Evolutionary conservation across 2,888 invertebrate species (phyloP), one percentile per base, ranked within the genome.

Genomic region (Diogma glabrata): DNA sequence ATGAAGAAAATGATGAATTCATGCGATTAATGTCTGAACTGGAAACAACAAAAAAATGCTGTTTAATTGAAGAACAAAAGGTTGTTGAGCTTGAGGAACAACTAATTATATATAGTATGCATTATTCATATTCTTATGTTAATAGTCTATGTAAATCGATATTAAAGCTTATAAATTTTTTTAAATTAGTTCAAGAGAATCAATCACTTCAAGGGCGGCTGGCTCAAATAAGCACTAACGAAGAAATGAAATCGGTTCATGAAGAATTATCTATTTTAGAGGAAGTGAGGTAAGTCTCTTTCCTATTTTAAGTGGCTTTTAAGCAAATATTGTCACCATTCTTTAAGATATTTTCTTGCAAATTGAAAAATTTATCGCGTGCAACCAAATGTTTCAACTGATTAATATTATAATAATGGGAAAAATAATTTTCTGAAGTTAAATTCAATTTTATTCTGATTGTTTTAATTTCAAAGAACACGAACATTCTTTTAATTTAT

Each of bases 211-310:
- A 69, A 58, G 61, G 61, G 52, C 67, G 67, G 40, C 57, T 68
- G 53, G 66, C 62, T 54, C 66, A 69, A 60, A 63, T 59, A 7
- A 65, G 63, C 60, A 76, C 77, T 63, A 85, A 84, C 49, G 82
- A 85, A 58, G 85, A 87, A 62, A 82, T 87, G 65, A 87, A 85
- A 66, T 84, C 81, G 50, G 79, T 86, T 70, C 87, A 89, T 59
- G 88, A 89, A 61, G 89, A 89, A 67, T 79, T 89, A 61, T 82
- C 80, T 51, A 83, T 86, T 57, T 75, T 88, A 59, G 88, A 89
- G 65, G 88, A 89, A 84, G 86, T 88, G 58, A 79, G 87, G 86
- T 87, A 72, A 66, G 67, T 56, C n/a, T n/a, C n/a, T n/a, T n/a
- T n/a, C n/a, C n/a, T n/a, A n/a, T n/a, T n/a, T 48, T 19, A 46